phyloP scores from a whole-genome alignment of 2,113 vertebrate genomes.

The Muntiacus reevesi region DNA sequence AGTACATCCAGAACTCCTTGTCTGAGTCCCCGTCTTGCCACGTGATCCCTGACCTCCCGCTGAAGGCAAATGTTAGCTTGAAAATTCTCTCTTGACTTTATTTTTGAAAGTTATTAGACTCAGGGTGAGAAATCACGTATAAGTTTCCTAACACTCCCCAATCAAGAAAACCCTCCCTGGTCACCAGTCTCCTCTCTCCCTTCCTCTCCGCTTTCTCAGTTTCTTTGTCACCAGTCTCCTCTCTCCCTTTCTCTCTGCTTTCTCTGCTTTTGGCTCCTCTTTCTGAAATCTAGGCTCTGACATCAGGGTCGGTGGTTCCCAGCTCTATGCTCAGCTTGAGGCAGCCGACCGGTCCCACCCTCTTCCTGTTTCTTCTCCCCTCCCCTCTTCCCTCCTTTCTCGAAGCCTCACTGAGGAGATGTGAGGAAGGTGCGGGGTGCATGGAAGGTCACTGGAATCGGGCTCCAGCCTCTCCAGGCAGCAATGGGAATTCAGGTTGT shows the following conservation, averaged over 20 bases:
- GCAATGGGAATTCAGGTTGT: neutral
- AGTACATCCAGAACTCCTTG: neutral
- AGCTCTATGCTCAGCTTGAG: fast-evolving
- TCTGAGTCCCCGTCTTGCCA: neutral
- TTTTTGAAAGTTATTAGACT: neutral
- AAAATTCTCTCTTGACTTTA: neutral
- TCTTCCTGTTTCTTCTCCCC: neutral
- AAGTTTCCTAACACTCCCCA: neutral
- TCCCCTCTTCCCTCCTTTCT: neutral
- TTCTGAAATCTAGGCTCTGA: neutral
- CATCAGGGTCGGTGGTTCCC: neutral
- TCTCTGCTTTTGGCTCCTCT: neutral
- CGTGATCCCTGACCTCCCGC: neutral
- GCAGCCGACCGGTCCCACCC: neutral
- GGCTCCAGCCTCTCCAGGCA: too few species aligned
- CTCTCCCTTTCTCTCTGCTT: neutral
- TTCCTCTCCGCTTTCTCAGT: neutral
- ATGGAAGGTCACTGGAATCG: neutral
- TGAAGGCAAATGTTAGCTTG: neutral
- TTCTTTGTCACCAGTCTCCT: too few species aligned
- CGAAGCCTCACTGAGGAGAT: neutral
- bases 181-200: too few species aligned
- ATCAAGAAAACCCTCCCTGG: neutral
- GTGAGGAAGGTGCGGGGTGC: neutral
- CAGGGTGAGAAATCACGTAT: neutral